These are phyloP conservation scores for Sclerurus mexicanus DNA, from an alignment of 2,113 vertebrate species.

Conservation along the genomic window DNA sequence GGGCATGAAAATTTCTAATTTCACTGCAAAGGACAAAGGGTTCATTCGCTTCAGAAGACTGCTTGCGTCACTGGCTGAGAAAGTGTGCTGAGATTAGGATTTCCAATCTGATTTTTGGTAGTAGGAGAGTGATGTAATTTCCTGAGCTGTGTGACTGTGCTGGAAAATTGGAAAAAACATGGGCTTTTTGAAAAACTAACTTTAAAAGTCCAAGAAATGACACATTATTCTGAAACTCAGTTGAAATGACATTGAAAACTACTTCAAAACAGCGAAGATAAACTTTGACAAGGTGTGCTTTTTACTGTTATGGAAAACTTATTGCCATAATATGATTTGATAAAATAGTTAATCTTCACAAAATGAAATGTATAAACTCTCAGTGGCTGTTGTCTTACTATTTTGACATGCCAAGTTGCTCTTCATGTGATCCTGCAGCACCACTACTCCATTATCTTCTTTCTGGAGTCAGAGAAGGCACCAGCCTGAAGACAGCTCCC, in stretches of 20 bases:
- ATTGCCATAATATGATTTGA: neutral
- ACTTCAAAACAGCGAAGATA: neutral
- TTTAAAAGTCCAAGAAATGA: neutral
- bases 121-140: neutral
- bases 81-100: slow-evolving; percentile 15
- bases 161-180: neutral
- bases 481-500: neutral
- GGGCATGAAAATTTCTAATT: neutral
- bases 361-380: slow-evolving; percentile 22
- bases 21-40: neutral
- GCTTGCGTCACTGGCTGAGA: neutral
- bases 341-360: neutral
- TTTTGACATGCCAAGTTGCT: slow-evolving; percentile 75
- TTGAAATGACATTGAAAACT: neutral
- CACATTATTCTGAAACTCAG: neutral
- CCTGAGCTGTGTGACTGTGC: neutral
- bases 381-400: slow-evolving; percentile 70
- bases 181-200: neutral
- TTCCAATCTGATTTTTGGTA: slow-evolving; percentile 4
- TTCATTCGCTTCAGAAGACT: slow-evolving; percentile 14
- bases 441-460: neutral
- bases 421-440: neutral
- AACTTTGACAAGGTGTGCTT: neutral
- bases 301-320: neutral
- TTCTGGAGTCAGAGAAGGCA: neutral